Conservation (phyloP, 1,140 invertebrate genomes). For the Geopemphigus sp. region DNA sequence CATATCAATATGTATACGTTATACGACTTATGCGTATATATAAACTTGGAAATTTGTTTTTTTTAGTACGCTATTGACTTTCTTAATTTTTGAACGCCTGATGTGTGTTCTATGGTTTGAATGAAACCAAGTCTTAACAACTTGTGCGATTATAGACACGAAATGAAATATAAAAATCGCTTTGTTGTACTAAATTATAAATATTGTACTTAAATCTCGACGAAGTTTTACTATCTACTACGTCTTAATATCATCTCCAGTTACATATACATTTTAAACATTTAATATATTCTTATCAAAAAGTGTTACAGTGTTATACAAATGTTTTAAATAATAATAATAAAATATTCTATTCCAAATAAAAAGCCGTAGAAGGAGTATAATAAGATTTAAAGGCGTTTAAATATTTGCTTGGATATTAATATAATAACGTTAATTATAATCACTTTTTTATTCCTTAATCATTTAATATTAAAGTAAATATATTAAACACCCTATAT, state of each 20-base stretch:
- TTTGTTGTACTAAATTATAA: conserved; percentile 27
- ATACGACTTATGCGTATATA: background rate
- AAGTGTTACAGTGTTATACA: background rate
- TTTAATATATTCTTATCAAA: background rate
- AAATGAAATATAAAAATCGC: conserved; percentile 30
- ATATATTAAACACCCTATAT: background rate
- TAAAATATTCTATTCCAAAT: background rate
- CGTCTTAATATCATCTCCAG: conserved; percentile 11
- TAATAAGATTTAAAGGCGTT: too few species aligned
- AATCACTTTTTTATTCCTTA: background rate
- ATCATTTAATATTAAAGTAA: background rate
- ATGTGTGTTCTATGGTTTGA: background rate
- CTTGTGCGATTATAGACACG: background rate
- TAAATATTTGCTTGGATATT: too few species aligned
- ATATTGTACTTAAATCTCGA: conserved; percentile 32
- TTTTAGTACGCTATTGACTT: background rate
- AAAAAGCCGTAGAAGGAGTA: background rate
- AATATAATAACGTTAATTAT: too few species aligned
- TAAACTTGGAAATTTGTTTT: background rate
- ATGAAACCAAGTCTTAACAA: conserved; percentile 23
- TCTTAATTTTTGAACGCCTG: background rate
- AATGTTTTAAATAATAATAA: background rate
- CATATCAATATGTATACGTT: background rate
- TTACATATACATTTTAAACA: conserved; percentile 13
- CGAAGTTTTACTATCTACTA: conserved; percentile 34